Evolutionary conservation across 2,797 vertebrate genomes (phyloP).

Genomic region (Sciaenops ocellatus): DNA sequence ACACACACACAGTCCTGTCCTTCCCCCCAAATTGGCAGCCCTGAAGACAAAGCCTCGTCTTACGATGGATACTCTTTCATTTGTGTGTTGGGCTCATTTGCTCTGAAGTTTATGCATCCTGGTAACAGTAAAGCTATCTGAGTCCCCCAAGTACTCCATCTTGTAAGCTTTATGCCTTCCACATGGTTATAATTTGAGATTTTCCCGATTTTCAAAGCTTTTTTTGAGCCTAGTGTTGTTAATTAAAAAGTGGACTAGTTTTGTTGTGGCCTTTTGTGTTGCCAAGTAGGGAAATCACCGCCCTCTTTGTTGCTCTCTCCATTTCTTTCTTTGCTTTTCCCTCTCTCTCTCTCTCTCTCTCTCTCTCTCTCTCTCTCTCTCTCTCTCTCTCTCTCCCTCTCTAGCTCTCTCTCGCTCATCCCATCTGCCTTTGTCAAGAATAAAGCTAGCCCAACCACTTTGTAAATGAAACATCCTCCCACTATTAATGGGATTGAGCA

Average conservation of each 20-base stretch:
- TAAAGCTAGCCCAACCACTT: conserved; percentile 72
- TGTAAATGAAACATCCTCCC: conserved; percentile 80
- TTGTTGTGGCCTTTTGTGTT: conserved; percentile 80
- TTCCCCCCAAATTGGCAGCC: conserved; percentile 49
- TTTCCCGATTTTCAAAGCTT: conserved; percentile 82
- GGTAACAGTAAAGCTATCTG: conserved; percentile 67
- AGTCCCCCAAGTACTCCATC: conserved; percentile 75
- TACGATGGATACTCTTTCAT: conserved; percentile 69
- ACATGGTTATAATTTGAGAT: conserved; percentile 84
- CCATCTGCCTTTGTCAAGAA: conserved; percentile 69
- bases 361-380: neutral
- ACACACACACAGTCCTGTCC: conserved; percentile 20
- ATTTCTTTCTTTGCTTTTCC: conserved; percentile 45
- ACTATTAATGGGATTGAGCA: conserved; percentile 80
- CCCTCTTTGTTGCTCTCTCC: conserved; percentile 61
- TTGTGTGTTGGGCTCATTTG: conserved; percentile 68
- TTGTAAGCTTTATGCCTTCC: conserved; percentile 75
- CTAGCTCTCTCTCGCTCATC: conserved; percentile 24
- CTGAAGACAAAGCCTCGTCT: conserved; percentile 67
- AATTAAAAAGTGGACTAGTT: conserved; percentile 84
- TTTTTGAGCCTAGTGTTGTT: conserved; percentile 78
- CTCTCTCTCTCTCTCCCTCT: neutral
- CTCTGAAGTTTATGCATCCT: conserved; percentile 77
- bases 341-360: conserved; percentile 18
- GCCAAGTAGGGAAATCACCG: conserved; percentile 78